Percentiles rank a stretch among this genome's conserved stretches.
phyloP scores from a whole-genome alignment of 2,113 vertebrate species.

The Scartelaos histophorus region DNA sequence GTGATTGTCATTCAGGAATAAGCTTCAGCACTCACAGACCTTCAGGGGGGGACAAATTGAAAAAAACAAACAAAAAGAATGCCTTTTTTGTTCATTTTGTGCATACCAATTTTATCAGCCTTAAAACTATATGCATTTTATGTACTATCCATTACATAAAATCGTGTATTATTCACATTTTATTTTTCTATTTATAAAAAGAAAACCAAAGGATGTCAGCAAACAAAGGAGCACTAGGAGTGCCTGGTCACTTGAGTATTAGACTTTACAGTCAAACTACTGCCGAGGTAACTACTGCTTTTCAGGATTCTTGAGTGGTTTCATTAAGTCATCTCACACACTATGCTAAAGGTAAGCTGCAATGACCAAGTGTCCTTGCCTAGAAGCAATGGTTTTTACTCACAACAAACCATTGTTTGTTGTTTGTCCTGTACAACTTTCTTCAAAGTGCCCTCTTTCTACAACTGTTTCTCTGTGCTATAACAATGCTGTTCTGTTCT shows the following conservation, averaged over 20 bases:
- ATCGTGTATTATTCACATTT: neutral
- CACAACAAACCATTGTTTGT: neutral
- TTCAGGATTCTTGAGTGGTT: neutral
- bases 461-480: neutral
- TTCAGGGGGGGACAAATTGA: neutral
- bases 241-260: neutral
- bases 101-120: neutral
- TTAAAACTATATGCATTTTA: neutral
- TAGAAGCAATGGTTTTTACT: neutral
- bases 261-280: neutral
- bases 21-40: neutral
- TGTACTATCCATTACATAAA: neutral
- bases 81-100: neutral
- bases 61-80: neutral
- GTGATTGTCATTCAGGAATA: too few species aligned
- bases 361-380: neutral
- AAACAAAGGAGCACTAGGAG: neutral
- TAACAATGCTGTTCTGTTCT: neutral
- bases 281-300: neutral
- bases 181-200: neutral
- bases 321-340: neutral
- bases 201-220: constrained; percentile 1
- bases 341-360: neutral
- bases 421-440: neutral
- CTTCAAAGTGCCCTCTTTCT: neutral